Conservation (phyloP, 2,888 invertebrate species). For the Cryptops parisi region DNA sequence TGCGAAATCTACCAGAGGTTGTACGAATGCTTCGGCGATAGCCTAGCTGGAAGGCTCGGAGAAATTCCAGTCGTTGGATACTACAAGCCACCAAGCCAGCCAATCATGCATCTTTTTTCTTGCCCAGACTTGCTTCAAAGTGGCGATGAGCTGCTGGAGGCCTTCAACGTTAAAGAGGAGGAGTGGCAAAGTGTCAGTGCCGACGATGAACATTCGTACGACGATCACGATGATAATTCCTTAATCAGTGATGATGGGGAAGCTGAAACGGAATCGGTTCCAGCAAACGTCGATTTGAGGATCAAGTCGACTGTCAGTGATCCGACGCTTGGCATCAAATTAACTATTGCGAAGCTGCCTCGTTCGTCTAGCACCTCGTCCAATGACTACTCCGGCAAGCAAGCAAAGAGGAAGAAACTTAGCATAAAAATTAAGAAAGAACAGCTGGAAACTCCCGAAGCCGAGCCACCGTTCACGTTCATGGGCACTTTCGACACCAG, state of each 20-base stretch:
- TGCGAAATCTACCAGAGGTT: slow-evolving; percentile 24
- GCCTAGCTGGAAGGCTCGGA: slow-evolving; percentile 26
- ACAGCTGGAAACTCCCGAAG: slow-evolving; percentile 11
- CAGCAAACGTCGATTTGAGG: slow-evolving; percentile 20
- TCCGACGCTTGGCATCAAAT: slow-evolving; percentile 30
- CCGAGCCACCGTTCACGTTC: neutral
- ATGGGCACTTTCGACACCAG: neutral
- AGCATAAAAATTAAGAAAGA: slow-evolving; percentile 18
- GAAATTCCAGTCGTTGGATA: slow-evolving; percentile 22
- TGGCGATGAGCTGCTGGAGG: slow-evolving; percentile 25
- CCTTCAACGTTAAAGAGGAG: slow-evolving; percentile 20
- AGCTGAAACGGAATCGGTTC: slow-evolving; percentile 16
- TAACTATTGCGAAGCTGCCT: slow-evolving; percentile 27
- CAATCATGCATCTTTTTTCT: slow-evolving; percentile 22
- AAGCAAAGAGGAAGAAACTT: slow-evolving; percentile 13
- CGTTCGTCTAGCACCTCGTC: neutral
- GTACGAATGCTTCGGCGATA: slow-evolving; percentile 31
- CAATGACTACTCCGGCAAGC: neutral
- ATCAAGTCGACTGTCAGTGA: slow-evolving; percentile 28
- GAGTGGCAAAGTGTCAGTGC: slow-evolving; percentile 21
- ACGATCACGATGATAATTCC: slow-evolving; percentile 21
- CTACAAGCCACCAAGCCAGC: slow-evolving; percentile 22
- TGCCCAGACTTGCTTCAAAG: slow-evolving; percentile 23
- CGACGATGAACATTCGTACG: slow-evolving; percentile 20
- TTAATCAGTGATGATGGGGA: slow-evolving; percentile 18